A percentile compares a stretch with the other conserved stretches of the same genome.
phyloP scores from a whole-genome alignment of 2,113 vertebrate genomes.

The Mohoua ochrocephala region DNA sequence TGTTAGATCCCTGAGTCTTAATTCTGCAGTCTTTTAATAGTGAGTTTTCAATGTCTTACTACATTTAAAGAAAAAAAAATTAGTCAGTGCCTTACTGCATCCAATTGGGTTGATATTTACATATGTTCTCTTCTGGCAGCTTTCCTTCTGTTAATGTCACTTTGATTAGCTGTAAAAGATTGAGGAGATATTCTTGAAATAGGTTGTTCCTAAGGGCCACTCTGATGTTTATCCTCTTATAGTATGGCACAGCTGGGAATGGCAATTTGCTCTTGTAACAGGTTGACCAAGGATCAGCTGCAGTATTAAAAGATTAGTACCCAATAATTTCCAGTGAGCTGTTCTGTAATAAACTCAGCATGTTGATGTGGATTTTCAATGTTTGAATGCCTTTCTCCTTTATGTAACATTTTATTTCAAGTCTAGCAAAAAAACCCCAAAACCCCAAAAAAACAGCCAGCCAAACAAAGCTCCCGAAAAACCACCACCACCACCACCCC shows the following conservation, averaged over 20 bases:
- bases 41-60: not conserved
- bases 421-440: not conserved
- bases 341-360: not conserved
- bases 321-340: slow-evolving; percentile 23
- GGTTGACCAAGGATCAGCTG: slow-evolving; percentile 48
- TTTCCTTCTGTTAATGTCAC: not conserved
- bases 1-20: not conserved
- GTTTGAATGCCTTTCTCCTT: not conserved
- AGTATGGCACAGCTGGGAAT: slow-evolving; percentile 32
- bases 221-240: slow-evolving; percentile 18
- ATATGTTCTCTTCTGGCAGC: not conserved
- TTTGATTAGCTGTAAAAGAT: slow-evolving; percentile 6
- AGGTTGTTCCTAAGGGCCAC: not conserved
- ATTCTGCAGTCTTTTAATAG: not conserved
- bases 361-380: not conserved
- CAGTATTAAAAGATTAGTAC: slow-evolving; percentile 50
- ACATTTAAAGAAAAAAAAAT: not conserved
- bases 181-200: not conserved
- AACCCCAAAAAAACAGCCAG: not conserved
- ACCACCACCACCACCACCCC: too few species aligned
- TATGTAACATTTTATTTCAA: not conserved
- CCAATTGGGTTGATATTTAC: not conserved
- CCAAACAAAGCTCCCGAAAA: not conserved
- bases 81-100: not conserved
- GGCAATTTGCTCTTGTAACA: slow-evolving; percentile 44